These are phyloP conservation scores for Rousettus leschenaultii DNA, from an alignment of 2,113 vertebrate species.

Conservation along the genomic window DNA sequence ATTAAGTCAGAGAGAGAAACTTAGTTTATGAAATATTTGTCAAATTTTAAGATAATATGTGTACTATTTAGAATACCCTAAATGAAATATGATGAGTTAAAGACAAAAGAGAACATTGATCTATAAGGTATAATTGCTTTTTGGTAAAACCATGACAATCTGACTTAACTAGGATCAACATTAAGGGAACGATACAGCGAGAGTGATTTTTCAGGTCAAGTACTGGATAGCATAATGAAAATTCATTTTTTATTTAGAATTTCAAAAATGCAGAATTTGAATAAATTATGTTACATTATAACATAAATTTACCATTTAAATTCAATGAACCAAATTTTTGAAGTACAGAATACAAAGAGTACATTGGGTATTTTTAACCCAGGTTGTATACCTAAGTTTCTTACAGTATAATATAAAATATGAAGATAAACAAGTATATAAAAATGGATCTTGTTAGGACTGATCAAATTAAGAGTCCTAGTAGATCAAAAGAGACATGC, in stretches of 20 bases:
- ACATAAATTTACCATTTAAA: background rate
- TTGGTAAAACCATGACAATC: background rate
- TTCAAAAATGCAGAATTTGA: conserved; percentile 22
- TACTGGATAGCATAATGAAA: background rate
- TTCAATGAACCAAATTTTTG: background rate
- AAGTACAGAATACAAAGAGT: background rate
- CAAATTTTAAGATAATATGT: background rate
- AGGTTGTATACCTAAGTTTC: background rate
- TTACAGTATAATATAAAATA: background rate
- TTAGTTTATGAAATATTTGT: background rate
- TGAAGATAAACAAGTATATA: background rate
- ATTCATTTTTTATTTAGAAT: background rate
- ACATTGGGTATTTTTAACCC: background rate
- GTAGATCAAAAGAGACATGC: background rate
- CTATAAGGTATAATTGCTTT: background rate
- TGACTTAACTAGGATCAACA: background rate
- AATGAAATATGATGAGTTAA: background rate
- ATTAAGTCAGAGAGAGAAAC: background rate
- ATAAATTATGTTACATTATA: background rate
- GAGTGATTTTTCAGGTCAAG: background rate
- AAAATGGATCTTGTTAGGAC: background rate
- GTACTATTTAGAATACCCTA: background rate
- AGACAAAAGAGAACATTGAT: background rate
- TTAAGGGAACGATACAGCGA: background rate
- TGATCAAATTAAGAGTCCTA: background rate